Evolutionary conservation across 2,888 invertebrate species (phyloP), one percentile per base, ranked within the genome.

Genomic region (Sarcophaga rosellei): DNA sequence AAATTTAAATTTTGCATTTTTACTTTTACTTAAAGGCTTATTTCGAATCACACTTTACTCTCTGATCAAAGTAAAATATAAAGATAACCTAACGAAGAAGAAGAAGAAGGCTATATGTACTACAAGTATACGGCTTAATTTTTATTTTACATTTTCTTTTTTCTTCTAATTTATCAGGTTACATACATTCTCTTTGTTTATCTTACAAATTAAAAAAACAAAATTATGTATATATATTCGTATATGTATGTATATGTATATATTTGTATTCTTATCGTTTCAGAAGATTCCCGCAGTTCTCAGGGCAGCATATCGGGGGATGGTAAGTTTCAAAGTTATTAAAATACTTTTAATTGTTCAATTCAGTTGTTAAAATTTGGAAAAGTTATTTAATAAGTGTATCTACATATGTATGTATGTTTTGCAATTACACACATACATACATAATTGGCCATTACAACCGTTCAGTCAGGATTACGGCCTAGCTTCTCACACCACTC

Each of bases 291-390:
- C 11, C 92, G 91, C 86, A 93, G 93, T 84, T 92, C 93, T 76
- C 93, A 93, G 87, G 93, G 92, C 77, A 93, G 93, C 86, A 92
- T 93, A 75, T 92, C 92, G 53, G 93, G 93, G 66, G 93, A 93
- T 87, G 93, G 93, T 93, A 89, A 92, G 93, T 91, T 59, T 61
- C 0, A 53, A 4, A 20, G 21, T 8, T 62, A 4, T 20, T 45
- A 20, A n/a, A 35, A 44, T 4, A 35, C 17, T 12, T 53, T 15
- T 53, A 53, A 53, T 53, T 53, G 53, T 12, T 53, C 25, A 17
- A 65, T 17, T 65, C 3, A n/a, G 12, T 35, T 44, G 66, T 23
- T 63, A 11, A 35, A 65, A 23, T 62, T 21, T 62, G 23, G 15
- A 12, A 23, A 62, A 65, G 4, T 15, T 17, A 63, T 12, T 25